Evolutionary conservation across 2,888 invertebrate species (phyloP), one percentile per base, ranked within the genome.

Genomic region (Flabesymbios commensalis): DNA sequence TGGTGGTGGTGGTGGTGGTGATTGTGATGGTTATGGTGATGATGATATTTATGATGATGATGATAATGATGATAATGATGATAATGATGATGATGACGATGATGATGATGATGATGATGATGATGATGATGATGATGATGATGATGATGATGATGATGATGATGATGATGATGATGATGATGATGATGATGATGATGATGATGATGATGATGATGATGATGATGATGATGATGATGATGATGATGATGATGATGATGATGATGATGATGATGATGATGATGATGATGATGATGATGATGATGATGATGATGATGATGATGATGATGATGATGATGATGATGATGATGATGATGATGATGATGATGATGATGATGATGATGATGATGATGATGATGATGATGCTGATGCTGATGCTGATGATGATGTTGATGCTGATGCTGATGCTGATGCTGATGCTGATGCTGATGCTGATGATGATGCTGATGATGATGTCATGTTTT

Each of bases 141-240:
- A 14, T 54, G 42, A 33, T 54, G 4, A 33, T 54, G 42, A 19
- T 41, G 3, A 4, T 41, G 28, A 33, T 54, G 29, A 33, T 54
- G 42, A 33, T 54, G 29, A 19, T 36, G 42, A 19, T 54, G 29
- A 19, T 54, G 42, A 33, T 54, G 4, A 33, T 54, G 10, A 33
- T 7, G 3, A 2, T 41, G 26, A 19, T 54, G 29, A 33, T 54
- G 42, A 33, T 54, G 29, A 33, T 54, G 42, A 3, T 54, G 29
- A 19, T 41, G 42, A 33, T 54, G 4, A 33, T 54, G 42, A 33
- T 54, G 39, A 36, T 36, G 39, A 36, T 36, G 39, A 36, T 36
- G 39, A 36, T 36, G 39, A 36, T 36, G 39, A 36, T 36, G 39
- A 36, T 36, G 39, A 36, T 36, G 39, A 36, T 36, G 39, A 36